Evolutionary conservation across 2,797 vertebrate genomes (phyloP).

Genomic region (Tadarida brasiliensis): DNA sequence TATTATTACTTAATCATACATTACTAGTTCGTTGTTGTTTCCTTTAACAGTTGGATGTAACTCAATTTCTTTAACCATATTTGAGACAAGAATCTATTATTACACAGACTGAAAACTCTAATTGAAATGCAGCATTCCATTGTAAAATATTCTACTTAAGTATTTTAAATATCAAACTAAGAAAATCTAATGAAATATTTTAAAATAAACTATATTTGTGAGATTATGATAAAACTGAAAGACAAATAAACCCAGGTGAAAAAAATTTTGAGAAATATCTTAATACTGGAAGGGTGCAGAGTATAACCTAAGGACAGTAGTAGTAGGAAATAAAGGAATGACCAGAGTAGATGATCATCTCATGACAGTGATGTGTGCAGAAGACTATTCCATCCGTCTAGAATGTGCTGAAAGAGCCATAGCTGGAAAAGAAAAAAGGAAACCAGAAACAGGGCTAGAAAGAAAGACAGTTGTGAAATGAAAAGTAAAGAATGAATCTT

Average conservation of each 20-base stretch:
- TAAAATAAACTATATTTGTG: not conserved
- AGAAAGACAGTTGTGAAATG: not conserved
- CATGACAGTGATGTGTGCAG: fast-evolving
- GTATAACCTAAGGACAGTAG: not conserved
- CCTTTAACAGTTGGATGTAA: not conserved
- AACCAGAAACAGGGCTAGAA: not conserved
- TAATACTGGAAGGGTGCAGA: not conserved
- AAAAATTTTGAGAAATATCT: not conserved
- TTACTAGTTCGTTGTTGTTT: not conserved
- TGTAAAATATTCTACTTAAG: not conserved
- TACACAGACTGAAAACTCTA: not conserved
- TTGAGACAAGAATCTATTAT: not conserved
- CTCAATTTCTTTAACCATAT: not conserved
- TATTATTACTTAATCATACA: not conserved
- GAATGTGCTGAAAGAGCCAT: not conserved
- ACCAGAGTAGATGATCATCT: not conserved
- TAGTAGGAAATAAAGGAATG: not conserved
- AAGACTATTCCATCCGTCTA: not conserved
- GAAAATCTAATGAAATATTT: not conserved
- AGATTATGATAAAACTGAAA: not conserved
- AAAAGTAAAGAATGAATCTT: not conserved
- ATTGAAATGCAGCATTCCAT: not conserved
- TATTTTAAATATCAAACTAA: not conserved
- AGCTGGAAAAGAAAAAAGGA: not conserved
- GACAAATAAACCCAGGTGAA: not conserved